Base-by-base conservation (phyloP, 2,113 vertebrate species). In the Leiothrix lutea region DNA sequence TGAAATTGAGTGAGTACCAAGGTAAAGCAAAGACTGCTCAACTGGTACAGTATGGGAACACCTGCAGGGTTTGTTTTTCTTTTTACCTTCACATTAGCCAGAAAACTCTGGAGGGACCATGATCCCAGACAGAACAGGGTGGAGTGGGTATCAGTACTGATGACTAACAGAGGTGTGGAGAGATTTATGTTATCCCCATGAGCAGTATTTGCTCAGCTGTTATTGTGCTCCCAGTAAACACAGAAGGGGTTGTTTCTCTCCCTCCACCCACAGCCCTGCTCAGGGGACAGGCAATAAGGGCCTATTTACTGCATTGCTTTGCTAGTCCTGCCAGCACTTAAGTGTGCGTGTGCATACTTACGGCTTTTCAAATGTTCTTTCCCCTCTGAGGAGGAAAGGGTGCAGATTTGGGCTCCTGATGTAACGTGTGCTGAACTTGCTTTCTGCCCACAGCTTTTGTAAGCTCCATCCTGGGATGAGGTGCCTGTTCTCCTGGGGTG, bases 181-280 rank as follows among this genome's bases (percentile, higher is more conserved):
- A 97, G 92, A 96, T 92, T 96, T 96, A 96, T 87, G 87, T 88
- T 89, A 51, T 92, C 73, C 93, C 75, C 31, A 29, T 23, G 71
- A 79, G 66, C 80, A 0, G 0, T 96, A 81, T 97, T 97, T 97
- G 80, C 84, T 95, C 94, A 97, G 97, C 95, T 97, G 97, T 93
- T 94, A 62, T 87, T 95, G 95, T 93, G 90, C 86, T 95, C 77
- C 61, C n/a, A 60, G 80, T 88, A 82, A 88, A 93, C 95, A 95
- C 72, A 90, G 94, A 92, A 93, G 58, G 58, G 62, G 70, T 73
- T 96, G 82, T 95, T 94, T 82, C 91, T 74, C 56, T 84, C 48
- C 23, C 14, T 95, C 90, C 88, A 65, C 48, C 84, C 86, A 33
- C 44, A 77, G 85, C 75, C 83, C 60, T 54, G 51, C 81, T 67